phyloP scores from a whole-genome alignment of 2,888 invertebrate species.

The Tipula unca region DNA sequence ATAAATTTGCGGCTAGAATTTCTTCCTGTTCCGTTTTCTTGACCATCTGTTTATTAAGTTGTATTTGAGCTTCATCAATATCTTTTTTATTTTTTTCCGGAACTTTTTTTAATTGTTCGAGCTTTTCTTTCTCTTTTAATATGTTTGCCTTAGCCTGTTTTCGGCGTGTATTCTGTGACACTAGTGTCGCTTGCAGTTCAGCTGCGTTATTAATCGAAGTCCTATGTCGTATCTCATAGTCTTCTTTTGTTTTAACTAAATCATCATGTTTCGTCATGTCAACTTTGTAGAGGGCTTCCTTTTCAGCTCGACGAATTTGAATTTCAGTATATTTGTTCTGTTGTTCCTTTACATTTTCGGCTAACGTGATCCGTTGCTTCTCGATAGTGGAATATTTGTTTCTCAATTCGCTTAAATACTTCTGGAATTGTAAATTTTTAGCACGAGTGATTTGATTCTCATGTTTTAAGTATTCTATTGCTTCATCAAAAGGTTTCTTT shows the following conservation, averaged over 20 bases:
- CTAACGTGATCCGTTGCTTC: constrained; percentile 53
- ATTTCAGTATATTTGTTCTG: constrained; percentile 32
- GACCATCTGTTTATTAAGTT: constrained; percentile 46
- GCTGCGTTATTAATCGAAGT: constrained; percentile 57
- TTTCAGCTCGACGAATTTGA: constrained; percentile 44
- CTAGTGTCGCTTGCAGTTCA: constrained; percentile 55
- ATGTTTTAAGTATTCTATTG: constrained; percentile 63
- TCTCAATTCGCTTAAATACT: constrained; percentile 53
- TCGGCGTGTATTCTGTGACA: constrained; percentile 60
- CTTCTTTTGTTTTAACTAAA: constrained; percentile 50
- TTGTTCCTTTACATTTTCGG: constrained; percentile 45
- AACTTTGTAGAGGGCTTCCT: constrained; percentile 34
- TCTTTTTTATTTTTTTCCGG: constrained; percentile 69
- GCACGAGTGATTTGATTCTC: constrained; percentile 67
- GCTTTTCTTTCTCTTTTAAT: constrained; percentile 56
- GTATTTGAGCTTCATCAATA: constrained; percentile 54
- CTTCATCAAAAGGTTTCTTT: constrained; percentile 68
- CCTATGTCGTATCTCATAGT: constrained; percentile 51
- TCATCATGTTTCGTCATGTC: constrained; percentile 47
- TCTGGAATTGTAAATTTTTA: constrained; percentile 64
- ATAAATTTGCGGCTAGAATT: constrained; percentile 54
- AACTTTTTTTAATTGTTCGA: constrained; percentile 51
- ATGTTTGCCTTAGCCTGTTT: constrained; percentile 64
- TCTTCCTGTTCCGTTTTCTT: constrained; percentile 49
- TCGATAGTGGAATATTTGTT: constrained; percentile 52